These are phyloP conservation scores for Microdon myrmicae DNA, from an alignment of 2,888 invertebrate genomes.

Conservation along the genomic window DNA sequence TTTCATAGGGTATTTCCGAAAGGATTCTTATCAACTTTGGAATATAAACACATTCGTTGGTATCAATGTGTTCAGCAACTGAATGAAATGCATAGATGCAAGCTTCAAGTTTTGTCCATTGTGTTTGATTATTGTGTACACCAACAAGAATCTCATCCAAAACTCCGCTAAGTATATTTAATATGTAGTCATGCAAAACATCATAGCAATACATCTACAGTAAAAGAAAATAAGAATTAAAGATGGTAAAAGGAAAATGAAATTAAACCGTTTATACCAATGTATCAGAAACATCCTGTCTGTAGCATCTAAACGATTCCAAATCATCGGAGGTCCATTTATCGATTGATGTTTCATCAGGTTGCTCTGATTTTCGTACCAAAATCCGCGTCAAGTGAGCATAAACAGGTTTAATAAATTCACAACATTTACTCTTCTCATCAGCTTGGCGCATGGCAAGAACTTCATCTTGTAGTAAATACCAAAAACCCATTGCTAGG, in stretches of 20 bases:
- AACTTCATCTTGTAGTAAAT: constrained; percentile 76
- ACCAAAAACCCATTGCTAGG: constrained; percentile 91
- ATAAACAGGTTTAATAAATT: constrained; percentile 80
- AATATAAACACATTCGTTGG: constrained; percentile 70
- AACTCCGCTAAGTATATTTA: constrained; percentile 76
- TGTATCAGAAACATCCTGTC: constrained; percentile 87
- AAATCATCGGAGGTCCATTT: constrained; percentile 80
- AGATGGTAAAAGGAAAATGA: constrained; percentile 41
- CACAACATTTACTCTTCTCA: constrained; percentile 62
- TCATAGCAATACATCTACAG: constrained; percentile 86
- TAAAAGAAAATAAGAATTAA: constrained; percentile 42
- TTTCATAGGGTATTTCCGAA: constrained; percentile 72
- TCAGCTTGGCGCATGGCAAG: constrained; percentile 61
- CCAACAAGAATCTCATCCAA: constrained; percentile 70
- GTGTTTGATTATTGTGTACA: constrained; percentile 62
- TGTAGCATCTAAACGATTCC: constrained; percentile 86
- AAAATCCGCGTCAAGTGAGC: constrained; percentile 80
- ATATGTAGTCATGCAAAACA: constrained; percentile 79
- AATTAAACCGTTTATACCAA: constrained; percentile 69
- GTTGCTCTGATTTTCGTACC: constrained; percentile 82
- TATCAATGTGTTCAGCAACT: constrained; percentile 72
- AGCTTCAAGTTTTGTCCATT: constrained; percentile 74
- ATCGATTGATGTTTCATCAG: constrained; percentile 71
- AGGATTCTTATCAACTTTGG: constrained; percentile 73
- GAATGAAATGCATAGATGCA: constrained; percentile 75